phyloP scores from a whole-genome alignment of 2,888 invertebrate genomes.

The Zelleria hepariella region DNA sequence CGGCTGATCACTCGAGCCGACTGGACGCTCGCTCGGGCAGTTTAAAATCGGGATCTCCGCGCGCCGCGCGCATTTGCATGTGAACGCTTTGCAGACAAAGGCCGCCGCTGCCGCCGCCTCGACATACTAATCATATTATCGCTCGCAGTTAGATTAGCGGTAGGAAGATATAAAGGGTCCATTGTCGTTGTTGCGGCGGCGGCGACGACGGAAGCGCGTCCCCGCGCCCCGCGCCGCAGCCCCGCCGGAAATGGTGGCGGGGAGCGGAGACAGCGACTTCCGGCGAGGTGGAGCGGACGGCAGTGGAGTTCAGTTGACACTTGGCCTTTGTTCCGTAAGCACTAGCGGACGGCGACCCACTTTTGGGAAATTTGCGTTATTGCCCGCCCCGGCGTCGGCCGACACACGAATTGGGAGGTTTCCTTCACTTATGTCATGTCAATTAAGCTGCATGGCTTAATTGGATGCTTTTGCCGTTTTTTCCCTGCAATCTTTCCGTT shows the following conservation, averaged over 20 bases:
- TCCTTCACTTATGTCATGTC: no score
- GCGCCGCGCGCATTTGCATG: background rate
- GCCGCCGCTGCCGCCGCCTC: background rate
- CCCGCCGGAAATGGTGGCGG: slow-evolving; percentile 54
- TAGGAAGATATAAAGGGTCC: slow-evolving; percentile 56
- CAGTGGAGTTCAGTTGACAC: slow-evolving; percentile 22
- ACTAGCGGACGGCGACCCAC: slow-evolving; percentile 25
- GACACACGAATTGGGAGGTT: slow-evolving; percentile 26
- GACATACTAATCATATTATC: slow-evolving; percentile 49
- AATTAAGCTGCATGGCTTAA: background rate
- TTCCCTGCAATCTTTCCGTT: no score
- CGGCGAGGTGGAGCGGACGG: slow-evolving; percentile 48
- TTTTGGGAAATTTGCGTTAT: slow-evolving; percentile 28
- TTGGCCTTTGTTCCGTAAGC: slow-evolving; percentile 33
- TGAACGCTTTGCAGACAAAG: background rate
- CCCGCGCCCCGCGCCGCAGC: slow-evolving; percentile 20
- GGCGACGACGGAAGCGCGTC: slow-evolving; percentile 19
- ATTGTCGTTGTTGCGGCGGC: slow-evolving; percentile 44
- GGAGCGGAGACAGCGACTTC: slow-evolving; percentile 61
- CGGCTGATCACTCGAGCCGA: no score
- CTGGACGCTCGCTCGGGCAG: no score
- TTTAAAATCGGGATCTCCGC: no score
- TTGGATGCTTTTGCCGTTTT: no score
- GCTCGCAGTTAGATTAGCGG: slow-evolving; percentile 50
- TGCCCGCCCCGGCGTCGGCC: slow-evolving; percentile 18